Evolutionary conservation across 2,888 invertebrate species (phyloP).

Genomic region (Seira musarum): DNA sequence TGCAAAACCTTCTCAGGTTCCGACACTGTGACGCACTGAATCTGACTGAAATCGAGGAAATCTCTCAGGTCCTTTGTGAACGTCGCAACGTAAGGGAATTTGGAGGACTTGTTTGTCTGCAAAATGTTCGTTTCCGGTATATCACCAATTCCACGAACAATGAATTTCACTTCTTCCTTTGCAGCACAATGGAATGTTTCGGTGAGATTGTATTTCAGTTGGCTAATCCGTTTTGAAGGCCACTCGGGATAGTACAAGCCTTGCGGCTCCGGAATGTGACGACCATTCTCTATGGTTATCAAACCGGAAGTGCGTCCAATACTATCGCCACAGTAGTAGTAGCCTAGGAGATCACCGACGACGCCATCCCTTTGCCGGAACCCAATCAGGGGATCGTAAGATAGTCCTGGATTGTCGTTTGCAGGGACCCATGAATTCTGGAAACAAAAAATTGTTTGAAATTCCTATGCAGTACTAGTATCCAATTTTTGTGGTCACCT

Average conservation of each 20-base stretch:
- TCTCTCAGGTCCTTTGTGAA: constrained; percentile 53
- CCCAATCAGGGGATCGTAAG: constrained; percentile 48
- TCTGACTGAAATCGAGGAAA: constrained; percentile 55
- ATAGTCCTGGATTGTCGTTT: constrained; percentile 33
- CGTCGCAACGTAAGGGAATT: constrained; percentile 54
- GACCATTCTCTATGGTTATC: constrained; percentile 55
- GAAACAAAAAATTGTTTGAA: background rate
- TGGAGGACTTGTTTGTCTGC: constrained; percentile 45
- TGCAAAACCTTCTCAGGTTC: constrained; percentile 42
- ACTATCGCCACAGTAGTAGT: constrained; percentile 55
- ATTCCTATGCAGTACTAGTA: no score
- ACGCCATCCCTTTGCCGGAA: constrained; percentile 48
- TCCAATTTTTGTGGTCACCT: no score
- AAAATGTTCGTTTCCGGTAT: constrained; percentile 35
- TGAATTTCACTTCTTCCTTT: constrained; percentile 48
- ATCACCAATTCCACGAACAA: constrained; percentile 33
- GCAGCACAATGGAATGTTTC: constrained; percentile 58
- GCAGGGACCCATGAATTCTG: constrained; percentile 57
- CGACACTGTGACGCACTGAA: constrained; percentile 45
- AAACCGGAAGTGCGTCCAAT: constrained; percentile 38
- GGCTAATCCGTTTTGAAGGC: constrained; percentile 52
- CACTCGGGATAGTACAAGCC: constrained; percentile 55
- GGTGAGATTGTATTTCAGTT: constrained; percentile 30
- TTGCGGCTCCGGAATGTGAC: constrained; percentile 54
- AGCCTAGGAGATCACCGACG: constrained; percentile 49